Evolutionary conservation across 2,888 invertebrate genomes (phyloP), one percentile per base, ranked within the genome.

Genomic region (Isotomurus palustris): DNA sequence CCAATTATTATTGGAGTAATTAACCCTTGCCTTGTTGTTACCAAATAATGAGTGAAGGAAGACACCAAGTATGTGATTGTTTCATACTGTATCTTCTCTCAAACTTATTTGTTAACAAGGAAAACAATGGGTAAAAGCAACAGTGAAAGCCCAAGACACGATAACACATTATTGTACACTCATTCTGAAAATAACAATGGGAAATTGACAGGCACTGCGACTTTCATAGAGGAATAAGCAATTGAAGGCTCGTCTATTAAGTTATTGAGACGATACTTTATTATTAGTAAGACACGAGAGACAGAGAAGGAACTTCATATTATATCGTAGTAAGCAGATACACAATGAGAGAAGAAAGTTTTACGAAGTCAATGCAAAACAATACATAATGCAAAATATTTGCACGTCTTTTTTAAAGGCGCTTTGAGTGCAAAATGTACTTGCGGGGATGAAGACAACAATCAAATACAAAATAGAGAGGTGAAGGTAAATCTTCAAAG

Each of bases 111-210:
- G 40, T 21, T 48, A 27, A 27, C 38, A 17, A 25, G 19, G 25
- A 38, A 32, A 22, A 45, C 32, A 32, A 29, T 44, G n/a, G 38
- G 17, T 5, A 52, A 54, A 56, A 56, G 64, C 59, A 50, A 68
- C 67, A 69, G 69, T 50, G 57, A 69, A 69, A 69, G 69, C 69
- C 60, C 67, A 68, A 69, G 69, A 61, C 51, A 60, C 63, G 8
- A n/a, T n/a, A n/a, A n/a, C n/a, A n/a, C n/a, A n/a, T n/a, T n/a
- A n/a, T n/a, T n/a, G n/a, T n/a, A n/a, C n/a, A n/a, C n/a, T n/a
- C n/a, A n/a, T n/a, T n/a, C n/a, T n/a, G n/a, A n/a, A n/a, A n/a
- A n/a, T n/a, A n/a, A n/a, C n/a, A n/a, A n/a, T n/a, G n/a, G n/a
- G n/a, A n/a, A n/a, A n/a, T n/a, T n/a, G n/a, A n/a, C n/a, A n/a